These are phyloP conservation scores for Tachyglossus aculeatus DNA, from an alignment of 2,797 vertebrate species.

Conservation along the genomic window DNA sequence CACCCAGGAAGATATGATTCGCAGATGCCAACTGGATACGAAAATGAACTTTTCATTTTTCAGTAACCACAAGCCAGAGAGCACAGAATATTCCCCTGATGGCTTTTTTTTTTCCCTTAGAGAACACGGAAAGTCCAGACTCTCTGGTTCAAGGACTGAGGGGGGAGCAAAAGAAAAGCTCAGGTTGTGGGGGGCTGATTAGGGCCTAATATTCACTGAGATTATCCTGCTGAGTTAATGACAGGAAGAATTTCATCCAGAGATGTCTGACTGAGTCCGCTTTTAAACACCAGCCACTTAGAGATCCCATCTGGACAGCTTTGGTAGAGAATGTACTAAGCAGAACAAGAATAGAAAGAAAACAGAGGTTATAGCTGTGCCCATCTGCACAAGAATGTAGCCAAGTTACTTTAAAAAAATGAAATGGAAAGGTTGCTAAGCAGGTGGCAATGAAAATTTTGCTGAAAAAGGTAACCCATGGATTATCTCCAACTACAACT, in stretches of 20 bases:
- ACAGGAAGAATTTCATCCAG: neutral
- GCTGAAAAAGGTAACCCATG: too few relatives aligned
- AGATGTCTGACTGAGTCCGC: constrained; percentile 7
- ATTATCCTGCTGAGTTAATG: neutral
- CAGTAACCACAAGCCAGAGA: neutral
- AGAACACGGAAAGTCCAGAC: neutral
- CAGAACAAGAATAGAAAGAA: constrained; percentile 11
- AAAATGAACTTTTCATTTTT: neutral
- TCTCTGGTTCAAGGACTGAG: neutral
- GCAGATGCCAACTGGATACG: neutral
- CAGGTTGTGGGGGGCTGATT: neutral
- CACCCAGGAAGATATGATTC: neutral
- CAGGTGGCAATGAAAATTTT: too few relatives aligned
- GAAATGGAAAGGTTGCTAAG: too few relatives aligned
- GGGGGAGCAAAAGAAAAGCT: accelerated
- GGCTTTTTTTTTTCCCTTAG: neutral
- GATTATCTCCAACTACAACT: too few relatives aligned
- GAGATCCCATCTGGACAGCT: neutral
- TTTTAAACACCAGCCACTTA: constrained; percentile 1
- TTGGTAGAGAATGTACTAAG: constrained; percentile 3
- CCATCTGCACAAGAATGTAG: neutral
- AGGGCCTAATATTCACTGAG: accelerated
- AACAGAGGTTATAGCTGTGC: neutral
- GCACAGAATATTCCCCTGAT: neutral
- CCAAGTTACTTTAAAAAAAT: neutral